Percentiles rank a stretch among this genome's conserved stretches.
Evolutionary conservation across 2,797 vertebrate species (phyloP).

Genomic region (Periparus ater): DNA sequence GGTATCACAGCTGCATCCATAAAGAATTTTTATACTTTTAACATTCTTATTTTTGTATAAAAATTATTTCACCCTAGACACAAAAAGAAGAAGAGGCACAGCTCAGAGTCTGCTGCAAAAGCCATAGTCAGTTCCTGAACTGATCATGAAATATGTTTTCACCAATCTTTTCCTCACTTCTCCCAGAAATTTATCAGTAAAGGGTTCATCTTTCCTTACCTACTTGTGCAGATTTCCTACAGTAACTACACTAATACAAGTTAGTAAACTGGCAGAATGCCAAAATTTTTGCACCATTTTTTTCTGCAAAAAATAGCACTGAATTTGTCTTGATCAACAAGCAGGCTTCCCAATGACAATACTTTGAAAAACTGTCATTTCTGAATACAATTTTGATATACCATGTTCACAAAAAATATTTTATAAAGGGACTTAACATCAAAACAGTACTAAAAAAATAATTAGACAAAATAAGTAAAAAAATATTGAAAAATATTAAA

Average conservation of each 20-base stretch:
- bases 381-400: not conserved
- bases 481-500: not conserved
- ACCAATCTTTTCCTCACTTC: not conserved
- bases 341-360: not conserved
- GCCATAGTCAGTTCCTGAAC: not conserved
- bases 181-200: not conserved
- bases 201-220: not conserved
- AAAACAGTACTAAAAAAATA: not conserved
- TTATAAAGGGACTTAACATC: not conserved
- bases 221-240: not conserved
- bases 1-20: not conserved
- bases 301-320: not conserved
- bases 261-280: not conserved
- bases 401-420: not conserved
- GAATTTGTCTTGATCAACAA: not conserved
- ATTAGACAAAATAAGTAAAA: not conserved
- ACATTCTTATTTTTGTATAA: not conserved
- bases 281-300: not conserved
- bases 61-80: not conserved
- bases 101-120: not conserved
- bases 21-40: not conserved
- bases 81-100: not conserved
- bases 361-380: not conserved
- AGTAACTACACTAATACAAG: not conserved
- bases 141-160: not conserved